A percentile compares a stretch with the other conserved stretches of the same genome.
phyloP scores from a whole-genome alignment of 2,797 vertebrate genomes.

The Darevskia mixta region DNA sequence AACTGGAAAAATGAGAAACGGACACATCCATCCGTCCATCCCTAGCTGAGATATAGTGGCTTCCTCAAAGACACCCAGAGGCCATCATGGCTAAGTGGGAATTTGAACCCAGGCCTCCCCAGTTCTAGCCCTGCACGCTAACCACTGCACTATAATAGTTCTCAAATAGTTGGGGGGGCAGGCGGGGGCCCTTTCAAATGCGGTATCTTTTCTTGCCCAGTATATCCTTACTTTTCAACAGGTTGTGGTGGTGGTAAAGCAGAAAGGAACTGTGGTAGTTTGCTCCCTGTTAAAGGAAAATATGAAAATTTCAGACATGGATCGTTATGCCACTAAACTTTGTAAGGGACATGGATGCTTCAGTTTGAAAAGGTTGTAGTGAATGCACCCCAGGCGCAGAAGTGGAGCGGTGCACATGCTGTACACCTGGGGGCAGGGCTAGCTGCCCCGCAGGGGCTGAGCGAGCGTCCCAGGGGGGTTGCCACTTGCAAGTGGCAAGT shows the following conservation, averaged over 20 bases:
- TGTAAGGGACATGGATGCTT: neutral
- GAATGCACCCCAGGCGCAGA: neutral
- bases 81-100: too few species aligned
- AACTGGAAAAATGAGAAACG: too few species aligned
- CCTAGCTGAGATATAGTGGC: neutral
- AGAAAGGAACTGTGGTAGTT: neutral
- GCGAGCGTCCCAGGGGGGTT: too few species aligned
- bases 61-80: neutral
- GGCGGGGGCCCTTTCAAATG: neutral
- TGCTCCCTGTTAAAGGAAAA: neutral
- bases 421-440: too few species aligned
- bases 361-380: neutral
- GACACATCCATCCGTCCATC: too few species aligned
- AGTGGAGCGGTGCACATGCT: too few species aligned
- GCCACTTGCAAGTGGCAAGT: too few species aligned
- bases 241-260: neutral
- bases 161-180: neutral
- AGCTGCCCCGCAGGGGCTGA: rapidly evolving
- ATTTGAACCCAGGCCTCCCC: neutral
- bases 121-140: too few species aligned
- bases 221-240: neutral
- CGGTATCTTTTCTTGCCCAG: neutral
- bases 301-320: neutral
- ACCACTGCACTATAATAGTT: neutral
- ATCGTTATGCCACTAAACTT: neutral